Evolutionary conservation across 2,888 invertebrate species (phyloP), one percentile per base, ranked within the genome.

Genomic region (Agonopterix alstromeriana): DNA sequence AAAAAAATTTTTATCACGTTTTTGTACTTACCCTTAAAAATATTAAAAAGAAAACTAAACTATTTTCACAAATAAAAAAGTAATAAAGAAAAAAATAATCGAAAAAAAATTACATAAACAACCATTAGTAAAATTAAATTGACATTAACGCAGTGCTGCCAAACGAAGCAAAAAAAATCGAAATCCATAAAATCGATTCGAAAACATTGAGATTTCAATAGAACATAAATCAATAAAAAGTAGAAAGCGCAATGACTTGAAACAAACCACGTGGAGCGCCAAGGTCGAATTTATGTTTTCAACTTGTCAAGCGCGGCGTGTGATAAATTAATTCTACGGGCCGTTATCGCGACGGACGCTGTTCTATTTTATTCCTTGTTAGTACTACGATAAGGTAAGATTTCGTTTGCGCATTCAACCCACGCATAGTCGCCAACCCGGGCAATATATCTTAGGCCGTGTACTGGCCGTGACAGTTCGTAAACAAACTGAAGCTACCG

Each of bases 211-310:
- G 1, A 38, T n/a, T n/a, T 38, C 38, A n/a, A n/a, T 38, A 57
- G 38, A 64, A 62, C 27, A 27, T n/a, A 38, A 38, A 38, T 38
- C 38, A n/a, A n/a, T 38, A 57, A 43, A 64, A 62, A 49, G 51
- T 64, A 67, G 63, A 71, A 70, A 73, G 69, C 70, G 64, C 70
- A 74, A 68, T 73, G 70, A 73, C 74, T 76, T 68, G 27, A 27
- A 27, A 27, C 70, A 72, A 81, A 84, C 86, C 88, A 89, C 88
- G 88, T 89, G 88, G 86, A 79, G 81, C 78, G 76, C 76, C 88
- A 88, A 88, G 88, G 88, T 88, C 88, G 86, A 89, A 88, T 88
- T 88, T 88, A 88, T 89, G 88, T 89, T 89, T 89, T 89, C 88
- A 87, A 88, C 88, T 89, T 89, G 88, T 89, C 88, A 89, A 89